Percentiles rank a stretch among this genome's conserved stretches.
Evolutionary conservation across 2,797 vertebrate genomes (phyloP).

Genomic region (Coregonus suidteri): DNA sequence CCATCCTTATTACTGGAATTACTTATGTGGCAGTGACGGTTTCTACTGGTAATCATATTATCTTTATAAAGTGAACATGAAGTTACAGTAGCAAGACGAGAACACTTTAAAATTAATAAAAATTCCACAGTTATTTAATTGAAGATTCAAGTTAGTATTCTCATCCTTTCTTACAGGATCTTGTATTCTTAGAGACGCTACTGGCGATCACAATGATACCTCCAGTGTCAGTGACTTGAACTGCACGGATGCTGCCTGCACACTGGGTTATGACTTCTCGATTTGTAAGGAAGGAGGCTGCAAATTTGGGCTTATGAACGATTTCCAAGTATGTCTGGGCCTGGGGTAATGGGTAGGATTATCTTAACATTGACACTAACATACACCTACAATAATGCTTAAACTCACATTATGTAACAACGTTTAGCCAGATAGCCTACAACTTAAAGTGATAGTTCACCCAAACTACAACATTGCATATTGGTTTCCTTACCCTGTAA

Average conservation of each 20-base stretch:
- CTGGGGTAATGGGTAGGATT: neutral
- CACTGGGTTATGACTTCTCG: slow-evolving; percentile 91
- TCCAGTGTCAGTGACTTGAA: slow-evolving; percentile 79
- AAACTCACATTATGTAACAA: neutral
- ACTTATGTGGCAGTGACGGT: slow-evolving; percentile 88
- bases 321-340: slow-evolving; percentile 79
- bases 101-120: neutral
- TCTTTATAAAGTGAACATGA: neutral
- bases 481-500: too few relatives aligned
- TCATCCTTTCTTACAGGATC: slow-evolving; percentile 72
- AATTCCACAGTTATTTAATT: neutral
- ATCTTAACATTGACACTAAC: neutral
- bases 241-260: slow-evolving; percentile 90
- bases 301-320: slow-evolving; percentile 88
- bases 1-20: slow-evolving; percentile 92
- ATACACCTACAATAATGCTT: neutral
- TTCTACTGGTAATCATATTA: slow-evolving; percentile 81
- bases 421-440: neutral
- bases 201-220: slow-evolving; percentile 87
- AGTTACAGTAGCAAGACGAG: neutral
- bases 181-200: slow-evolving; percentile 92
- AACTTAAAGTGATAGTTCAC: neutral
- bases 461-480: too few relatives aligned
- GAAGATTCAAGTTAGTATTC: neutral
- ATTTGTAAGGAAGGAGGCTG: slow-evolving; percentile 83